Base-by-base conservation (phyloP, 1,140 invertebrate species). In the Bombus sylvicola region DNA sequence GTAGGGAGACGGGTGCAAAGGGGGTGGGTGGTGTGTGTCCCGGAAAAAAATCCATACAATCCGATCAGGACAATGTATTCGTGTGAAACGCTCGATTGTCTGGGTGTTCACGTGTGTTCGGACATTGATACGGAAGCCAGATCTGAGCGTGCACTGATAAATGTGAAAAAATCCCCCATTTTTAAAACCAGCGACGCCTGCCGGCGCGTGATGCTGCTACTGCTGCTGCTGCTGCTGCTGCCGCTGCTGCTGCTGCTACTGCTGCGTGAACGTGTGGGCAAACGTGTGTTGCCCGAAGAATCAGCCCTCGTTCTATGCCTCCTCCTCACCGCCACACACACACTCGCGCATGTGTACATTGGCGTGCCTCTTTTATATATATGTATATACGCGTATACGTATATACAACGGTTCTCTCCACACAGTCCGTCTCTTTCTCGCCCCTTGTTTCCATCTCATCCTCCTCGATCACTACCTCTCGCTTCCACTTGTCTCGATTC, bases 31-130 rank as follows among this genome's bases (percentile, higher is more conserved):
- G 90, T 91, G 91, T 92, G 87, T 91, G 89, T 91, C 90, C 90
- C 92, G 93, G 93, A 94, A 94, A 93, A 94, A 94, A 94, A 94
- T 94, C 94, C 93, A 94, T 94, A 94, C 93, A 94, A 94, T 94
- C 94, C 91, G 92, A 94, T 94, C 93, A 91, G 92, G 91, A 93
- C 93, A 94, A 94, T 94, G 93, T 94, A 94, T 94, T 93, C 92
- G 93, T 93, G 93, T 93, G 92, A 93, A 91, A 92, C 92, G 93
- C 92, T 93, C 92, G 91, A 93, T 93, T 93, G 93, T 92, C 92
- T 91, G 90, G 90, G 91, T 92, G 90, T 93, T 92, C 90, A 90
- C 91, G 88, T 92, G 88, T 92, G 90, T 90, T 91, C 90, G 89
- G 92, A 92, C 91, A 93, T 92, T 90, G 89, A 93, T 92, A 91